Conservation (phyloP, 2,113 vertebrate genomes). For the Ailurus styani region DNA sequence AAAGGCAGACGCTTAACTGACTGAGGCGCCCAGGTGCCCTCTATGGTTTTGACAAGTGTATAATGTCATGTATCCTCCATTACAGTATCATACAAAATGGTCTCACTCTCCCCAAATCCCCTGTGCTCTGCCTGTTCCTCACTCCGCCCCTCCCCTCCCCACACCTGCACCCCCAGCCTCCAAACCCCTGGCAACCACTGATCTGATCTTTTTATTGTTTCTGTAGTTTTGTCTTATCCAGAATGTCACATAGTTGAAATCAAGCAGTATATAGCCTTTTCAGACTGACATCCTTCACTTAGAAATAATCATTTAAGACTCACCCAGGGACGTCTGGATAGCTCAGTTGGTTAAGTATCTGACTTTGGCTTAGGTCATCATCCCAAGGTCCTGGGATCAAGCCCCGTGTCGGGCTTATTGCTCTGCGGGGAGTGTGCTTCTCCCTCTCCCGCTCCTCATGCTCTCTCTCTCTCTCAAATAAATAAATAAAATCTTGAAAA, state of each 20-base stretch:
- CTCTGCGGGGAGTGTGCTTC: too few species aligned
- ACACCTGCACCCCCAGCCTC: too few species aligned
- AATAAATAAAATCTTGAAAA: too few species aligned
- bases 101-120: neutral
- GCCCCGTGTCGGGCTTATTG: rapidly evolving
- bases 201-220: neutral
- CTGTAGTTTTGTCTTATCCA: neutral
- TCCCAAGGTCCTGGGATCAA: too few species aligned
- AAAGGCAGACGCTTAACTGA: neutral
- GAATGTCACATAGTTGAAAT: neutral
- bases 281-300: neutral
- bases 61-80: neutral
- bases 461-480: too few species aligned
- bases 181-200: neutral
- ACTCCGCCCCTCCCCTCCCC: neutral
- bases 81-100: neutral
- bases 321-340: too few species aligned
- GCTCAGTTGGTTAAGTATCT: too few species aligned
- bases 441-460: too few species aligned
- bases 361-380: too few species aligned
- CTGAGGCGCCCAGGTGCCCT: neutral
- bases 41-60: neutral
- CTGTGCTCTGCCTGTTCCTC: neutral
- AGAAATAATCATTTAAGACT: neutral
- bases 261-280: neutral